Conservation (phyloP, 2,113 vertebrate species). For the Cyrtonyx montezumae region DNA sequence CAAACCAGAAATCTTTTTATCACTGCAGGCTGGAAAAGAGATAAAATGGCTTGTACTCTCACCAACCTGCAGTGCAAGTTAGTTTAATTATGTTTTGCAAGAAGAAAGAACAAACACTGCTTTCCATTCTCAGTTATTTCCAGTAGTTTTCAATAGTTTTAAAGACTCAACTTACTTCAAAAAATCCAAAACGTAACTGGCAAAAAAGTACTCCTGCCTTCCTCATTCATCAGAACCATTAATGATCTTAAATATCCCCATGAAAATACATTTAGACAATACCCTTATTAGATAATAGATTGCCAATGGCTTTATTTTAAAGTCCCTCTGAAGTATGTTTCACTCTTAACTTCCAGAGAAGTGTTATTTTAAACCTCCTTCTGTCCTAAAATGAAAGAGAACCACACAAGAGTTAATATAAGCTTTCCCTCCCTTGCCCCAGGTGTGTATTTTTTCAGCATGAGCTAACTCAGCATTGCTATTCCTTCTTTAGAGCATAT, state of each 20-base stretch:
- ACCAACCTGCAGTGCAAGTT: background rate
- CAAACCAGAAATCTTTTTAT: background rate
- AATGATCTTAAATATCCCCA: background rate
- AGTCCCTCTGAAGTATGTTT: background rate
- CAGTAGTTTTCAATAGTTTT: background rate
- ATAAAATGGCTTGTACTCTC: background rate
- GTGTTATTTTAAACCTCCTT: background rate
- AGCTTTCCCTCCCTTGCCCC: background rate
- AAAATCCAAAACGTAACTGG: background rate
- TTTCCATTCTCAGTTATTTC: background rate
- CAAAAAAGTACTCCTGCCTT: background rate
- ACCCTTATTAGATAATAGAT: background rate
- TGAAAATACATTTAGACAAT: conserved; percentile 9
- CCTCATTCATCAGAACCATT: background rate
- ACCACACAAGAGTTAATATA: background rate
- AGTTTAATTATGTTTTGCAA: background rate
- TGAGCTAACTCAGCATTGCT: background rate
- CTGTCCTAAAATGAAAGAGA: background rate
- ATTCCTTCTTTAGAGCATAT: background rate
- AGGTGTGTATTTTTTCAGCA: background rate
- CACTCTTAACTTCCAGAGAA: background rate
- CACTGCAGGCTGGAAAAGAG: background rate
- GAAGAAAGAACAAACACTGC: background rate
- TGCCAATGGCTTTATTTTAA: background rate
- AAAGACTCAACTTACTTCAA: background rate